Percentiles rank a stretch among this genome's conserved stretches.
These are phyloP conservation scores for Uromys caudimaculatus DNA, from an alignment of 2,797 vertebrate species.

Conservation along the genomic window DNA sequence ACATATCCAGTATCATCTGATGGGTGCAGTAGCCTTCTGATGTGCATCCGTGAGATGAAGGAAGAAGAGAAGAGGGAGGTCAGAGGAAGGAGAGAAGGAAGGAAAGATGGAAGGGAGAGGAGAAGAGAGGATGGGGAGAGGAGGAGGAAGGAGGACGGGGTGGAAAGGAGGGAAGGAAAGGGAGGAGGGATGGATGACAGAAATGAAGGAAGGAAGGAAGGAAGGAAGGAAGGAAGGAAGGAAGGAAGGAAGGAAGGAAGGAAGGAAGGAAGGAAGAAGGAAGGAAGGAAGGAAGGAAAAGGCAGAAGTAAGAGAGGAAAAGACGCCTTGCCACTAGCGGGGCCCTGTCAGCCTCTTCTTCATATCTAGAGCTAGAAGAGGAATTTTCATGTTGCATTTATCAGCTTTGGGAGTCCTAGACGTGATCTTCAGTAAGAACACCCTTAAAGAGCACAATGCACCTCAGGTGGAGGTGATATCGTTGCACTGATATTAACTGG, in stretches of 20 bases:
- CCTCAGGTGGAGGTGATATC: rapidly evolving
- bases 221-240: too few relatives aligned
- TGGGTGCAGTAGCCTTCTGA: too few relatives aligned
- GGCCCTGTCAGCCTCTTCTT: not conserved
- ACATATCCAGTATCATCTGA: not conserved
- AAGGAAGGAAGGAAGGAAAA: not conserved
- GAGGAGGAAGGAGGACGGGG: too few relatives aligned
- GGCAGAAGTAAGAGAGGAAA: not conserved
- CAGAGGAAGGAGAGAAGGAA: not conserved
- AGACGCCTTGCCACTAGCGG: not conserved
- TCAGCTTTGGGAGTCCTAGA: not conserved
- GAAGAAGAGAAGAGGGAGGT: not conserved
- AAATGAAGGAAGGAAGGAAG: too few relatives aligned
- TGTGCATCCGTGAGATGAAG: not conserved
- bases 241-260: too few relatives aligned
- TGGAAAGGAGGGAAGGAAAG: too few relatives aligned
- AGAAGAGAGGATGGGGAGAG: too few relatives aligned
- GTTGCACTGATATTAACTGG: rapidly evolving
- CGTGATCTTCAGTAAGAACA: not conserved
- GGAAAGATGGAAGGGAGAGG: too few relatives aligned
- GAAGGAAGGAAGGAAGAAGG: not conserved
- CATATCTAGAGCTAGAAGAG: not conserved
- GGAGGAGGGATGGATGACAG: too few relatives aligned
- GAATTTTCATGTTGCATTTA: not conserved
- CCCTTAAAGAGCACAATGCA: rapidly evolving